Conservation (phyloP, 1,140 invertebrate genomes). For the Brachionus manjavacas region DNA sequence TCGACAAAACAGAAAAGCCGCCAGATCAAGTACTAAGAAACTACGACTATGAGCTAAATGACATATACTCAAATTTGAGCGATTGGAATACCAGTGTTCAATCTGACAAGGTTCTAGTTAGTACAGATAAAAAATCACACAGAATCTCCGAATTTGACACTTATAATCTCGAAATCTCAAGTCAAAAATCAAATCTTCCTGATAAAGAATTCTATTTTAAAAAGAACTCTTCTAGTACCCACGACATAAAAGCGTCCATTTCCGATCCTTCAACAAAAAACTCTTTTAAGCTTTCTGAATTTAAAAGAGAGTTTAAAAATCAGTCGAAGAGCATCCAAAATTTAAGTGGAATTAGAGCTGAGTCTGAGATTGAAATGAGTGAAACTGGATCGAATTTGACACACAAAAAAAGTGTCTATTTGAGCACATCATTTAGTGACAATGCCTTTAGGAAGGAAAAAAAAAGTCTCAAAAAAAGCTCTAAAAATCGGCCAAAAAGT, state of each 20-base stretch:
- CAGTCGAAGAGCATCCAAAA: neutral
- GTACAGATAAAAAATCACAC: neutral
- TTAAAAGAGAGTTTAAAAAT: slow-evolving; percentile 33
- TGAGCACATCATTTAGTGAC: neutral
- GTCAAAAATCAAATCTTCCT: neutral
- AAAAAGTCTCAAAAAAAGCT: neutral
- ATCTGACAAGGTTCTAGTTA: neutral
- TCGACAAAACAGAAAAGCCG: slow-evolving; percentile 1
- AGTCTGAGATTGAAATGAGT: neutral
- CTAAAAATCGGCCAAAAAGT: neutral
- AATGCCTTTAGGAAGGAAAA: neutral
- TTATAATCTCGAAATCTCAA: neutral
- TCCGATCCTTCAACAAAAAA: neutral
- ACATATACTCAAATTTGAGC: slow-evolving; percentile 7
- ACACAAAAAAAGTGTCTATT: neutral
- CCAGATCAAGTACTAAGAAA: slow-evolving; percentile 18
- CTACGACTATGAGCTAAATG: slow-evolving; percentile 26
- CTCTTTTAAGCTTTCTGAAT: slow-evolving; percentile 24
- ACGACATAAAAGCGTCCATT: neutral
- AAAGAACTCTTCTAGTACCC: neutral
- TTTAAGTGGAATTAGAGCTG: neutral
- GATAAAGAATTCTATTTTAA: neutral
- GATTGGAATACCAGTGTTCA: slow-evolving; percentile 27
- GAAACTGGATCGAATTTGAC: neutral
- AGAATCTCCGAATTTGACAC: neutral